phyloP scores from a whole-genome alignment of 2,888 invertebrate genomes.

The Cetonia aurata region DNA sequence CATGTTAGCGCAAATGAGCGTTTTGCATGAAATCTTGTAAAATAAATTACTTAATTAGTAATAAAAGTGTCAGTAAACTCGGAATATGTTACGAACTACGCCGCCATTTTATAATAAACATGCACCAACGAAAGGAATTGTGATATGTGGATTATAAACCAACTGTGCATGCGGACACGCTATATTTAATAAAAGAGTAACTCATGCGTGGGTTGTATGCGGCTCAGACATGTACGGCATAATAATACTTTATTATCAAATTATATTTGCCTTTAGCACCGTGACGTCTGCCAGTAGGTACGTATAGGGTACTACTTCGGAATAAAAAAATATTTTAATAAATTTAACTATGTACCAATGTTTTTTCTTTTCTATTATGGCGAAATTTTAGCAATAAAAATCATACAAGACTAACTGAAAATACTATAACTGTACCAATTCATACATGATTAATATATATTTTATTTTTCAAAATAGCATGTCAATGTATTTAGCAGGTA shows the following conservation, averaged over 20 bases:
- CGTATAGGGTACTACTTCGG: too few species aligned
- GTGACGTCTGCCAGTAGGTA: too few species aligned
- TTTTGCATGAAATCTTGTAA: conserved; percentile 23
- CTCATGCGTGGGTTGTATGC: conserved; percentile 34
- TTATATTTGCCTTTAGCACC: too few species aligned
- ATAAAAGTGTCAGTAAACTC: conserved; percentile 24
- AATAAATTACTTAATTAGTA: conserved; percentile 25
- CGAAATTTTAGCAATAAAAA: too few species aligned
- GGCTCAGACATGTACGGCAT: conserved; percentile 1
- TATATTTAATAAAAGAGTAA: conserved; percentile 39
- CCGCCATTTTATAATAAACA: conserved; percentile 32
- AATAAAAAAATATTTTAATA: too few species aligned
- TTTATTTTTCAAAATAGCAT: not conserved
- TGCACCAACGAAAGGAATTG: conserved; percentile 34
- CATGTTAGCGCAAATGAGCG: conserved; percentile 9
- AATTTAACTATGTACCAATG: too few species aligned
- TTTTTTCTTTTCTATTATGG: too few species aligned
- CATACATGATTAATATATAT: too few species aligned
- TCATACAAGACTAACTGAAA: too few species aligned
- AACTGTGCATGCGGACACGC: conserved; percentile 29
- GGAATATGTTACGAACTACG: conserved; percentile 23
- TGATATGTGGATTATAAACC: conserved; percentile 38
- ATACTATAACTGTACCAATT: too few species aligned
- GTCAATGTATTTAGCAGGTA: not conserved
- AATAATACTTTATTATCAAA: too few species aligned